Percentiles rank a stretch among this genome's conserved stretches.
phyloP scores from a whole-genome alignment of 2,888 invertebrate species.

The Drosophila austrosaltans region DNA sequence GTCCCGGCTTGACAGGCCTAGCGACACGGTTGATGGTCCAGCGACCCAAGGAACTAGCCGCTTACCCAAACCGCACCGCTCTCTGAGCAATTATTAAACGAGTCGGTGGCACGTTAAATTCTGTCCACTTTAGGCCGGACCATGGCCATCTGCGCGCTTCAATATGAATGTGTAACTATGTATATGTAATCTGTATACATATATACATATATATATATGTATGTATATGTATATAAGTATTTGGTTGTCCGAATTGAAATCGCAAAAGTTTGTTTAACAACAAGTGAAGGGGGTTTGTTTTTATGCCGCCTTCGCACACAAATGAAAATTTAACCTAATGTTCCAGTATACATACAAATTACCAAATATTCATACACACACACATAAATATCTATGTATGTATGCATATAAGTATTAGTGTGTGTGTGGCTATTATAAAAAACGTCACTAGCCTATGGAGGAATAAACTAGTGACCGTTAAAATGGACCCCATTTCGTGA shows the following conservation, averaged over 20 bases:
- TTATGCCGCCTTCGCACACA: constrained; percentile 52
- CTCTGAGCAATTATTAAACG: constrained; percentile 76
- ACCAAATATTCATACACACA: constrained; percentile 29
- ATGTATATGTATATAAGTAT: constrained; percentile 29
- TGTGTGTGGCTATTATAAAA: constrained; percentile 54
- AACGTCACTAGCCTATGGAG: constrained; percentile 28
- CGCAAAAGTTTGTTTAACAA: constrained; percentile 75
- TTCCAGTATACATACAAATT: constrained; percentile 37
- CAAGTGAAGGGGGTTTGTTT: constrained; percentile 73
- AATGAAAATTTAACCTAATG: constrained; percentile 51
- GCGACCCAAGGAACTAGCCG: constrained; percentile 61
- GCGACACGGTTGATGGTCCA: constrained; percentile 74
- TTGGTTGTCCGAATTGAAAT: constrained; percentile 66
- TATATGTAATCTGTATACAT: background rate
- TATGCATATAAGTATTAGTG: constrained; percentile 8
- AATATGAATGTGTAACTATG: constrained; percentile 22
- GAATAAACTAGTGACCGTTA: constrained; percentile 46
- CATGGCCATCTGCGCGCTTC: constrained; percentile 57
- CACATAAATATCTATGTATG: constrained; percentile 3
- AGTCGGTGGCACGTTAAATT: constrained; percentile 76
- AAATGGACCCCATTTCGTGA: constrained; percentile 36
- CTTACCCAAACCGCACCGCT: constrained; percentile 73
- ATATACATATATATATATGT: constrained; percentile 7
- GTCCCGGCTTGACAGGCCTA: constrained; percentile 67
- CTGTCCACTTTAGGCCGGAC: constrained; percentile 65